These are phyloP conservation scores for Gryllus longicercus DNA, from an alignment of 2,888 invertebrate species.

Conservation along the genomic window DNA sequence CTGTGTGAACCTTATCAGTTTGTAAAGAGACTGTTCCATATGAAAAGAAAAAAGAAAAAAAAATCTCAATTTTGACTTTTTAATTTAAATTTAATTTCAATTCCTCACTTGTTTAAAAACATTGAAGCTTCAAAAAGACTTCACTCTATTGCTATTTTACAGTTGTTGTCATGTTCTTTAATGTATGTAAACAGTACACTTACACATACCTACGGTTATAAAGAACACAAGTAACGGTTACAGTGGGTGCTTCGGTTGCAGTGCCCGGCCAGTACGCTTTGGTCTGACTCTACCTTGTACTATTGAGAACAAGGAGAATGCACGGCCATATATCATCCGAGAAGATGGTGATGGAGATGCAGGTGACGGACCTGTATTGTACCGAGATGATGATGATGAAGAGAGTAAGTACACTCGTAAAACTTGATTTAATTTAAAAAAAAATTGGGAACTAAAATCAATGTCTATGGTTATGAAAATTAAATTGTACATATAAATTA, in stretches of 20 bases:
- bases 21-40: no score
- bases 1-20: no score
- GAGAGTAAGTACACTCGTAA: constrained; percentile 46
- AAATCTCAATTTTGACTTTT: no score
- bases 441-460: no score
- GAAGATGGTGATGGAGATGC: constrained; percentile 61
- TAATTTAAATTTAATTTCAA: no score
- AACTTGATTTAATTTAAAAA: not conserved
- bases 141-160: no score
- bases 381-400: constrained; percentile 61
- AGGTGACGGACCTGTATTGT: constrained; percentile 64
- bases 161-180: no score
- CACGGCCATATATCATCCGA: constrained; percentile 71
- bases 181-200: not conserved
- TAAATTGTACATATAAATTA: no score
- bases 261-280: constrained; percentile 77
- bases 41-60: no score
- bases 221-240: constrained; percentile 32
- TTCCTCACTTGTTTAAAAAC: no score
- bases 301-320: constrained; percentile 83
- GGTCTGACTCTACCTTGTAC: constrained; percentile 68
- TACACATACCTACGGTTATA: not conserved
- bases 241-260: constrained; percentile 45
- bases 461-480: no score
- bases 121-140: no score